Evolutionary conservation across 2,888 invertebrate species (phyloP).

Genomic region (Baccha elongata): DNA sequence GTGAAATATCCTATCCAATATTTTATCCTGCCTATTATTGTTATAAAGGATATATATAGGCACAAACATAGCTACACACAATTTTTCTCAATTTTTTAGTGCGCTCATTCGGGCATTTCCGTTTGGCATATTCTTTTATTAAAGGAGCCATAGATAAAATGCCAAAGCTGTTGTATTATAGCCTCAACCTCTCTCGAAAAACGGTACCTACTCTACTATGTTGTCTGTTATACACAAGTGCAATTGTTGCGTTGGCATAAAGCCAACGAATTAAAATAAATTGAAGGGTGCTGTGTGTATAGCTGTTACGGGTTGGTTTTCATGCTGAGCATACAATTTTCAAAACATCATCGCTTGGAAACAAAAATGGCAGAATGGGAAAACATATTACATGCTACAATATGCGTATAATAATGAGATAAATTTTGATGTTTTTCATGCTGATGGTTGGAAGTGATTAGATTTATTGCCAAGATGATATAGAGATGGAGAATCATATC

Average conservation of each 20-base stretch:
- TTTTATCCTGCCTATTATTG: slow-evolving; percentile 62
- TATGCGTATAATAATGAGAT: slow-evolving; percentile 70
- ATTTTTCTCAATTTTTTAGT: slow-evolving; percentile 30
- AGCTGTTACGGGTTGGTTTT: slow-evolving; percentile 44
- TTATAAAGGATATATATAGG: slow-evolving; percentile 7
- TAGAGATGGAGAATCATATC: slow-evolving; percentile 1
- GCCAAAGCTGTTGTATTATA: slow-evolving; percentile 36
- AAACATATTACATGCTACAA: slow-evolving; percentile 68
- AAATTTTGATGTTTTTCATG: slow-evolving; percentile 51
- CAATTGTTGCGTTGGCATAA: slow-evolving; percentile 67
- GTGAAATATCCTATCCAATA: slow-evolving; percentile 63
- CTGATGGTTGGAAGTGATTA: slow-evolving; percentile 59
- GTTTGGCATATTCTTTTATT: slow-evolving; percentile 64
- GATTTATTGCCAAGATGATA: slow-evolving; percentile 53
- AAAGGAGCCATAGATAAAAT: slow-evolving; percentile 54
- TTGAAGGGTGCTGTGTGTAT: slow-evolving; percentile 67
- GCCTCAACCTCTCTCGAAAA: background rate
- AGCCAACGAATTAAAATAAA: slow-evolving; percentile 73
- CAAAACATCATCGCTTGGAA: slow-evolving; percentile 15
- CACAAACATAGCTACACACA: slow-evolving; percentile 5
- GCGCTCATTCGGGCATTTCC: slow-evolving; percentile 58
- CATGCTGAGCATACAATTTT: slow-evolving; percentile 50
- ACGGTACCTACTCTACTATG: background rate
- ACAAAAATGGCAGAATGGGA: slow-evolving; percentile 20
- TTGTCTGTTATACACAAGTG: slow-evolving; percentile 21